A percentile compares a stretch with the other conserved stretches of the same genome.
Evolutionary conservation across 2,797 vertebrate species (phyloP).

Genomic region (Otolemur crassicaudatus): DNA sequence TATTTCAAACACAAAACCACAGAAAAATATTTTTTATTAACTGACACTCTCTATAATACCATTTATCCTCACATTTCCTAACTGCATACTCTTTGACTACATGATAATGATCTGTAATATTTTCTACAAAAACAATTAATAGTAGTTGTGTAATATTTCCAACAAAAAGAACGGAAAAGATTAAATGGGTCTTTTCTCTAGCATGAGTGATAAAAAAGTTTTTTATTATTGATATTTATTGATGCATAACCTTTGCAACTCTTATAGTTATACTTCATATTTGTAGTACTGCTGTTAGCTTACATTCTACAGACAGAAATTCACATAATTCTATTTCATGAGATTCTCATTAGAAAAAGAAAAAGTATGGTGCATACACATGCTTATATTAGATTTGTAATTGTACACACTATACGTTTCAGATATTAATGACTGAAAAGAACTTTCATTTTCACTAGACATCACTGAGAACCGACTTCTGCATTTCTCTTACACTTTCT

Average conservation of each 20-base stretch:
- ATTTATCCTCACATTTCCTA: not conserved
- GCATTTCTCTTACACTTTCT: not conserved
- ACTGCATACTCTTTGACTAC: not conserved
- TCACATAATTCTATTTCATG: not conserved
- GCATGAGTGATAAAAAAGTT: not conserved
- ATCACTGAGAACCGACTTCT: not conserved
- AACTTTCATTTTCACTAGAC: not conserved
- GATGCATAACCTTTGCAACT: not conserved
- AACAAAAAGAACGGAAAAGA: not conserved
- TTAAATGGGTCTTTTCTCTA: not conserved
- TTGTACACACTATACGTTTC: not conserved
- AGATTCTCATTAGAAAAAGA: not conserved
- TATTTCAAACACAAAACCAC: not conserved
- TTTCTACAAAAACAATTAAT: not conserved
- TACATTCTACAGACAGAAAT: not conserved
- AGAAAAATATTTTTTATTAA: constrained; percentile 23
- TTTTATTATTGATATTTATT: not conserved
- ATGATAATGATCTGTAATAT: not conserved
- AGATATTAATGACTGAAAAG: not conserved
- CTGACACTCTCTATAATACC: not conserved
- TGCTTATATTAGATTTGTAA: not conserved
- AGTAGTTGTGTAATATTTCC: not conserved
- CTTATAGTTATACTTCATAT: not conserved
- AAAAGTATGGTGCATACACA: not conserved
- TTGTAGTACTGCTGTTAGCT: not conserved